Base-by-base conservation (phyloP, 30 jellyfish, hydroid and myxozoan species). In the Aurelia sp. region DNA sequence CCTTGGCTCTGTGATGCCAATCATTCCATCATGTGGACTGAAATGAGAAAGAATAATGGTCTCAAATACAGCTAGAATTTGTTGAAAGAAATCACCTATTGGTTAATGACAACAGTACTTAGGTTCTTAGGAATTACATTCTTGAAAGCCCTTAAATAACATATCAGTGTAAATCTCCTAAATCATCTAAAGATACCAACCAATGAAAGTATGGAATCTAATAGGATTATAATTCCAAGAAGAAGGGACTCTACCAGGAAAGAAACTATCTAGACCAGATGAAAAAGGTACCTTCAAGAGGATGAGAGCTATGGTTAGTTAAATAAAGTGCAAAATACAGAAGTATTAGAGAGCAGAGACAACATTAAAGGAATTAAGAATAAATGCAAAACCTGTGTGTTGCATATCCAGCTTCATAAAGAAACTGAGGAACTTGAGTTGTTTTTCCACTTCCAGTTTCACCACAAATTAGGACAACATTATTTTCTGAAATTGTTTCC, bases 361-460 rank as follows among this genome's bases (percentile, higher is more conserved):
- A 44, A 44, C 15, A 44, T 8, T 1, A 44, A 44, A 44, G 55
- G 7, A 44, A 9, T 44, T 44, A 1, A 44, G 55, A 44, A 44
- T 44, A 44, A 44, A 44, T 44, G 55, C 0, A 16, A 44, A 44
- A 95, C 99, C 90, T 80, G 72, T 88, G 97, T 31, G 97, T 38
- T 47, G 97, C 91, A 76, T 80, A 96, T 19, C 99, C 99, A 67
- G 98, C 98, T 81, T 96, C 99, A 80, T 81, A 96, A 47, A 96
- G 91, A 70, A 96, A 96, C 65, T 96, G 99, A 15, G 99, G 99
- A 18, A 96, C 96, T 88, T 96, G 99, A 40, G 99, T 96, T 22
- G 99, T 96, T 76, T 96, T 96, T 35, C 99, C 99, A 80, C 99
- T 91, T 13, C 99, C 99, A 3, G 99, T 96, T 77, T 97, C 98